Conservation (phyloP, 2,113 vertebrate species). For the Chlamydotis undulata region DNA sequence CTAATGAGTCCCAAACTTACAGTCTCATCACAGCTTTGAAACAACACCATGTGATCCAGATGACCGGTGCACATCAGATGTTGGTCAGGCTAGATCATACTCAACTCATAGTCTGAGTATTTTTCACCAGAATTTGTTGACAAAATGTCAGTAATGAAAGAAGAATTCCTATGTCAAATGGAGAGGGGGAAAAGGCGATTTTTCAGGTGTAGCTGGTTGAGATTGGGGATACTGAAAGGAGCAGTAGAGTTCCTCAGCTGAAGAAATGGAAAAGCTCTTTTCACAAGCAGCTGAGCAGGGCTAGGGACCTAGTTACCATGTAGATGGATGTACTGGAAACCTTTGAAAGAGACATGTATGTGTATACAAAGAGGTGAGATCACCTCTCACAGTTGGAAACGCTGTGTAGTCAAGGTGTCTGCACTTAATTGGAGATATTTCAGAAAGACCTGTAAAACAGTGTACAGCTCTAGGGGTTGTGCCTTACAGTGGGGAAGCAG, state of each 20-base stretch:
- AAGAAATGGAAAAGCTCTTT: not conserved
- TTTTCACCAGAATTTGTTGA: not conserved
- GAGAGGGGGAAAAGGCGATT: rapidly evolving
- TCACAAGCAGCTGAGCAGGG: not conserved
- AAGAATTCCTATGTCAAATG: not conserved
- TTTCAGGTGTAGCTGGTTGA: not conserved
- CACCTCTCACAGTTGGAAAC: not conserved
- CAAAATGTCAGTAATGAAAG: not conserved
- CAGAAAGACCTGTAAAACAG: not conserved
- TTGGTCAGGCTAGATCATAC: not conserved
- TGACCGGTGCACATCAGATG: not conserved
- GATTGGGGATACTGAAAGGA: not conserved
- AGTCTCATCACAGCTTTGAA: not conserved
- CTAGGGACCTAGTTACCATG: not conserved
- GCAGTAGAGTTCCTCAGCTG: not conserved
- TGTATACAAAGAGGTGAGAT: not conserved
- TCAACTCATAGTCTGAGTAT: not conserved
- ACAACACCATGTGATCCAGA: not conserved
- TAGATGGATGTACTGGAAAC: not conserved
- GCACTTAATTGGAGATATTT: not conserved
- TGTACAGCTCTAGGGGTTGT: not conserved
- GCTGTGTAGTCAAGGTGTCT: not conserved
- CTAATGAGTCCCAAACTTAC: not conserved
- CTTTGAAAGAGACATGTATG: rapidly evolving
- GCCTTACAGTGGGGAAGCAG: not conserved